Percentiles rank a stretch among this genome's conserved stretches.
phyloP scores from a whole-genome alignment of 2,888 invertebrate species.

The Panzeria rudis region DNA sequence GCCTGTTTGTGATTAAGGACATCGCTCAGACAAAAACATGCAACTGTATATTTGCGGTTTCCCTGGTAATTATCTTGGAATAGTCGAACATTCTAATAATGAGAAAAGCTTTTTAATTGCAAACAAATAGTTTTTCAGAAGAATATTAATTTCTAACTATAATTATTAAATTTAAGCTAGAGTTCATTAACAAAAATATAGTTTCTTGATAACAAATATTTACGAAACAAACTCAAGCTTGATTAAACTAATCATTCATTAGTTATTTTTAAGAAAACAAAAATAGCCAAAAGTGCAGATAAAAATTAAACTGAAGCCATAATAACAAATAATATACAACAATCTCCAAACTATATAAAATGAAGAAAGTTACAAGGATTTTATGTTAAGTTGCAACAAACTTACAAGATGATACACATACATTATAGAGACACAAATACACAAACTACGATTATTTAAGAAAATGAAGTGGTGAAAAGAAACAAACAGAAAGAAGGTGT shows the following conservation, averaged over 20 bases:
- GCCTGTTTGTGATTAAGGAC: too few species aligned
- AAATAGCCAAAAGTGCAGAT: not conserved
- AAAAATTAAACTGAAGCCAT: not conserved
- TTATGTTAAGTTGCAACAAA: slow-evolving; percentile 18
- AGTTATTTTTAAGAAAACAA: not conserved
- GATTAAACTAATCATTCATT: not conserved
- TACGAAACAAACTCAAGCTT: not conserved
- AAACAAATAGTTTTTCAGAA: too few species aligned
- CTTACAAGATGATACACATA: not conserved
- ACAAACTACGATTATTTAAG: not conserved
- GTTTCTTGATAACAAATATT: not conserved
- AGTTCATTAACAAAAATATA: too few species aligned
- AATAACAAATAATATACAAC: not conserved
- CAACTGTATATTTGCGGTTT: too few species aligned
- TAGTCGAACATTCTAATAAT: too few species aligned
- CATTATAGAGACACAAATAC: not conserved
- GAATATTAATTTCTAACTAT: too few species aligned
- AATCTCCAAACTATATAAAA: not conserved
- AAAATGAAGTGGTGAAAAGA: not conserved
- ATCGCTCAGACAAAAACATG: too few species aligned
- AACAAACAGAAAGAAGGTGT: not conserved
- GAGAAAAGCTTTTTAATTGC: too few species aligned
- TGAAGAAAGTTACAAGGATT: slow-evolving; percentile 43
- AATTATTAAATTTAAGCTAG: too few species aligned
- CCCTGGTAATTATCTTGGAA: too few species aligned